Evolutionary conservation across 2,797 vertebrate species (phyloP), one percentile per base, ranked within the genome.

Genomic region (Sebastes wilsoni): DNA sequence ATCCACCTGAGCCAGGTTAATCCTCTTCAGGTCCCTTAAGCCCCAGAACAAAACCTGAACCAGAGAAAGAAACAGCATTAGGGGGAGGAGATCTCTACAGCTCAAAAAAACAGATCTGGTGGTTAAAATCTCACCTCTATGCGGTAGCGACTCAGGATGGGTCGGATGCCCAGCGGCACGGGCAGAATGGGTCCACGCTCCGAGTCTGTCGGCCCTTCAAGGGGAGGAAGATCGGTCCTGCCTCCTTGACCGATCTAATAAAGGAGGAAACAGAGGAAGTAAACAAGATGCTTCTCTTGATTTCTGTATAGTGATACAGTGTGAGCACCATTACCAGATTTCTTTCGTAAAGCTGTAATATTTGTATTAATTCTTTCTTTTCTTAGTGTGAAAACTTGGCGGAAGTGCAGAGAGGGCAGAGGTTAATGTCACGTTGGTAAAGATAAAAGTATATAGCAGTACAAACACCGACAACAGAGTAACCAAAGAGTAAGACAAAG

Each of bases 1-100:
- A 91, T 99, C 98, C 82, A 99, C 99, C 87, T 97, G 97, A 12
- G 98, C 97, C 87, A 99, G 90, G 91, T 99, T 99, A 77, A 99
- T 96, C 55, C 99, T 96, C 94, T 99, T 99, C 81, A 99, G 93
- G 87, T 99, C 98, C 87, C 99, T 95, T 85, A 99, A 94, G 36
- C 99, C 99, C 99, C 99, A 99, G 87, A 99, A 99, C 79, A 99
- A 89, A 81, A 99, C 95, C 99, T 99, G 81, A 18, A 80, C 2
- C 25, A 72, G 22, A 79, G 2, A 23, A 62, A 71, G 36, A 67
- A 65, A 66, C 5, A 61, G 8, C 25, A n/a, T 27, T 68, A 54
- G 54, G 12, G 1, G 1, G 49, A 20, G 1, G 36, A n/a, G 6
- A 36, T n/a, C 12, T 68, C 1, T 23, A 4, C 2, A 38, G 55